These are phyloP conservation scores for Dipodomys ordii DNA, from an alignment of 2,113 vertebrate species.

Conservation along the genomic window DNA sequence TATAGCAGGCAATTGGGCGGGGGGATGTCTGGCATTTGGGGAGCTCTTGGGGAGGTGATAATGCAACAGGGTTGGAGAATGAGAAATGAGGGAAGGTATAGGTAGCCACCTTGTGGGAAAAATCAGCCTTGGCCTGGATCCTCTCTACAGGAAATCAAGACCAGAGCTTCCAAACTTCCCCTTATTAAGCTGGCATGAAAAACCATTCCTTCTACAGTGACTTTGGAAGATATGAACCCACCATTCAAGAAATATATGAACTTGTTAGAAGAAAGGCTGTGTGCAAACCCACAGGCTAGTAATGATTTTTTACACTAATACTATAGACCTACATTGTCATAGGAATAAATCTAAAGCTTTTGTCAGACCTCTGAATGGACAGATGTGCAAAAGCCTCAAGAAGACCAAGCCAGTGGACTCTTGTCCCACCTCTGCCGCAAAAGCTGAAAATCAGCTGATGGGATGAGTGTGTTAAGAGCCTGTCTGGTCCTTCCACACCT, in stretches of 20 bases:
- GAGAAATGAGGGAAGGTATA: neutral
- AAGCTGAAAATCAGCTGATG: neutral
- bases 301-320: neutral
- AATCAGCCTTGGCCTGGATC: neutral
- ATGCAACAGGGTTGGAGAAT: neutral
- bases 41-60: neutral
- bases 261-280: neutral
- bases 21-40: neutral
- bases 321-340: too few relatives aligned
- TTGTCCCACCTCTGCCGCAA: neutral
- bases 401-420: neutral
- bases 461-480: neutral
- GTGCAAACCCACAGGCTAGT: too few relatives aligned
- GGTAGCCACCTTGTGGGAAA: neutral
- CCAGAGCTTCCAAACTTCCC: neutral
- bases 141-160: neutral
- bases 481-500: neutral
- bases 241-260: neutral
- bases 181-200: neutral
- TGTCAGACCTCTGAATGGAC: neutral
- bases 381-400: neutral
- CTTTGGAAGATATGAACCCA: constrained; percentile 6
- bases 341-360: neutral
- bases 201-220: neutral
- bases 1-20: neutral